Evolutionary conservation across 2,888 invertebrate genomes (phyloP), one percentile per base, ranked within the genome.

Genomic region (Bruchidius siliquastri): DNA sequence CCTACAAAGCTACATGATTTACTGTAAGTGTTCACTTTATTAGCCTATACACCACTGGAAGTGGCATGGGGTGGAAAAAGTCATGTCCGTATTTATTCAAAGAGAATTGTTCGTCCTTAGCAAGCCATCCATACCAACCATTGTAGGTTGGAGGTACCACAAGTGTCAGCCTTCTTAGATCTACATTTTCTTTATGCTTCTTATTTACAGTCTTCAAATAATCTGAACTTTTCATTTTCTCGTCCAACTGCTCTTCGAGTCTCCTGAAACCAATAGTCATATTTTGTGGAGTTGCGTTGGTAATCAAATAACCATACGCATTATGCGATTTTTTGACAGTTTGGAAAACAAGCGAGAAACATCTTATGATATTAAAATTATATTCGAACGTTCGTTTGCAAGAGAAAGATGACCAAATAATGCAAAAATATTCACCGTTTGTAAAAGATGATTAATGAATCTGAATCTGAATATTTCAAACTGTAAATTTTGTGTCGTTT

Each of bases 81-180:
- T 77, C 77, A 26, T 71, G 22, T 26, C 77, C 76, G 69, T 73
- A 77, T 49, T 69, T 77, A 30, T 75, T 71, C 20, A 75, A 68
- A 21, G 68, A 70, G 30, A 72, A 75, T 13, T 76, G 72, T 21
- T 71, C 26, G 18, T 77, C 68, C 49, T 32, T 70, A 22, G 75
- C 77, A 8, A 77, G 69, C 74, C 74, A 77, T 21, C 77, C 77
- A 26, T 77, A 77, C 32, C 67, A 26, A 49, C 76, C 75, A 67
- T 77, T 77, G 4, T 67, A 21, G 18, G 74, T 68, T 70, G 68
- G 68, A n/a, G 77, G 77, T 68, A 75, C 71, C 3, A 13, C 10
- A 30, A 67, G 70, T 30, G 71, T 72, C n/a, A 77, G 22, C 30
- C 20, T 73, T 68, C 77, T 75, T 8, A 22, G 21, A 21, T 77